A percentile compares a stretch with the other conserved stretches of the same genome.
Conservation (phyloP, 2,888 invertebrate species). For the Leptinotarsa haldemani region DNA sequence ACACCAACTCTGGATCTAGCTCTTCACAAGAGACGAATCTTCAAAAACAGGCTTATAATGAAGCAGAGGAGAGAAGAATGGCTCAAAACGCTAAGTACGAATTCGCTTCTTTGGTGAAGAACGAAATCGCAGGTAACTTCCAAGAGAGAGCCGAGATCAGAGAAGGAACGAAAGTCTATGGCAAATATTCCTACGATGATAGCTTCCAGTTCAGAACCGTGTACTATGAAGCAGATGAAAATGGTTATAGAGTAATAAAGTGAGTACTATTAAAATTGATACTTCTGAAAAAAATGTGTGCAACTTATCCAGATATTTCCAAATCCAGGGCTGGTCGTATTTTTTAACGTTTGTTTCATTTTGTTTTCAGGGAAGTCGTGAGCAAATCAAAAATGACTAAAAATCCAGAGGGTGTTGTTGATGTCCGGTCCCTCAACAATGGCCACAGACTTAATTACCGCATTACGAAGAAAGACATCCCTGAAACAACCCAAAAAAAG, state of each 20-base stretch:
- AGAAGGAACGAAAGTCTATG: conserved; percentile 64
- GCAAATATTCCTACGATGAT: conserved; percentile 71
- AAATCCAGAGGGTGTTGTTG: conserved; percentile 63
- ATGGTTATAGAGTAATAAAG: conserved; percentile 71
- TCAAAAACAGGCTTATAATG: neutral
- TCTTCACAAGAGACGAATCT: neutral
- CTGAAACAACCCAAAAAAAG: too few relatives aligned
- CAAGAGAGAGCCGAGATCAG: conserved; percentile 63
- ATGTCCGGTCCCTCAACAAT: conserved; percentile 59
- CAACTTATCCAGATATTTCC: neutral
- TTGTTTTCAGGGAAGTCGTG: conserved; percentile 60
- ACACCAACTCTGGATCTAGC: neutral
- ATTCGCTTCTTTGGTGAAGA: conserved; percentile 63
- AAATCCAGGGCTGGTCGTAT: neutral
- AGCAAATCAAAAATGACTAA: conserved; percentile 63
- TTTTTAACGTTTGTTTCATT: neutral
- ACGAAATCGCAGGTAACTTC: conserved; percentile 63
- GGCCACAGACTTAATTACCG: conserved; percentile 61
- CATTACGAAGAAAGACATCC: conserved; percentile 62
- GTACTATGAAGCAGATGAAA: conserved; percentile 70
- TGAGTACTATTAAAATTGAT: conserved; percentile 54
- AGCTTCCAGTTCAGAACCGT: conserved; percentile 69
- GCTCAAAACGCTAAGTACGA: conserved; percentile 61
- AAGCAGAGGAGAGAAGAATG: conserved; percentile 21
- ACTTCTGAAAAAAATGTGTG: neutral